Evolutionary conservation across 2,797 vertebrate species (phyloP), one percentile per base, ranked within the genome.

Genomic region (Pteropus rufus): DNA sequence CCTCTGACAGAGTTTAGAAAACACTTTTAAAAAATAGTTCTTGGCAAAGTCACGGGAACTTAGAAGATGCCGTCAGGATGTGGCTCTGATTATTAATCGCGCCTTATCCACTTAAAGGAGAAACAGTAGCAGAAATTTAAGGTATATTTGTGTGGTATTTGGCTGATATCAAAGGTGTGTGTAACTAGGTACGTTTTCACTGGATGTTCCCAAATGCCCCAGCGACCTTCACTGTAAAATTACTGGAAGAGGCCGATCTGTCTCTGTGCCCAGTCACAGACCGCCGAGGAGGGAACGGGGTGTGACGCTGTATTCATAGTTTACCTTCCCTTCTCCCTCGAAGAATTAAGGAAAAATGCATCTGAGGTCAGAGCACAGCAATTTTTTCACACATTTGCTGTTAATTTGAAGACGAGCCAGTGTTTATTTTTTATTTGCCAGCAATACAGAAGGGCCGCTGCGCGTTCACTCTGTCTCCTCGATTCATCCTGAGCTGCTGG

Each of bases 341-440:
- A 95, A 83, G 96, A 95, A 94, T 82, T 97, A 97, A 97, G 96
- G 92, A 90, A 97, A 98, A 97, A 97, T 95, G 96, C 96, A 96
- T 92, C 84, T 94, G 95, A 97, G 91, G 73, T 95, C 96, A 98
- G 93, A 94, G 82, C 95, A 97, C 81, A 97, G 96, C 94, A 94
- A 96, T 96, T 95, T 98, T 93, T 92, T 95, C 97, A 96, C 91
- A 91, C 95, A 96, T 97, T 98, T 97, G 86, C 83, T 97, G 80
- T 97, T 97, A 97, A 97, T 97, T 98, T 98, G 95, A 98, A 97
- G 77, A 62, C 18, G 31, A 83, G 87, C 90, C 80, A 65, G 95
- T 97, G 76, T 92, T 98, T 95, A 95, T 96, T 97, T 97, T 97
- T 97, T 97, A 96, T 97, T 98, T 97, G 94, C 96, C 69, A 96